phyloP scores from a whole-genome alignment of 2,113 vertebrate genomes.

The Nycticryphes semicollaris region DNA sequence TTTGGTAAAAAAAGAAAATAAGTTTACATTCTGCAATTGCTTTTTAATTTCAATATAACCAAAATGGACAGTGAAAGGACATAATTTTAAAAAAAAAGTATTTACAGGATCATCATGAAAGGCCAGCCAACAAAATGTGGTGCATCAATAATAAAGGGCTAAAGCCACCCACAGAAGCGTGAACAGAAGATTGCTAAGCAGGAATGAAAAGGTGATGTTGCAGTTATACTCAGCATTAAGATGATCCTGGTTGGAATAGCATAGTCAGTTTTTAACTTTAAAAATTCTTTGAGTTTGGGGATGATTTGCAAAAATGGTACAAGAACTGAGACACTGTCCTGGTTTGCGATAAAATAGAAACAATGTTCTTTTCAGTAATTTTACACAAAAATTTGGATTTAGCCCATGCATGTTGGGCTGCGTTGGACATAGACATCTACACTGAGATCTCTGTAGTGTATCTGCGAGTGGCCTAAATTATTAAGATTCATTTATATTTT shows the following conservation, averaged over 20 bases:
- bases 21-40: neutral
- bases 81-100: neutral
- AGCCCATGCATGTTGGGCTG: neutral
- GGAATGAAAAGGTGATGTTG: neutral
- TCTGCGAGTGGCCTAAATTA: neutral
- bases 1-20: neutral
- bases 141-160: neutral
- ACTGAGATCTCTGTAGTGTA: neutral
- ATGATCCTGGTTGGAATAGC: neutral
- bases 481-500: neutral
- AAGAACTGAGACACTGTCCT: neutral
- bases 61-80: neutral
- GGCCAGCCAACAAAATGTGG: neutral
- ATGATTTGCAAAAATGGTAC: neutral
- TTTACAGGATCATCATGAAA: neutral
- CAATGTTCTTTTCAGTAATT: neutral
- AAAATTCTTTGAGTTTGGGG: neutral
- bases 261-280: neutral
- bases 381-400: neutral
- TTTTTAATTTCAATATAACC: neutral
- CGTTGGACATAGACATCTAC: neutral
- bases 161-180: neutral
- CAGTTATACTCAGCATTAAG: neutral
- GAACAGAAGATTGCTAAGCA: neutral
- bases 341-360: neutral